Evolutionary conservation across 2,888 invertebrate genomes (phyloP), one percentile per base, ranked within the genome.

Genomic region (Priocnemis perturbator): DNA sequence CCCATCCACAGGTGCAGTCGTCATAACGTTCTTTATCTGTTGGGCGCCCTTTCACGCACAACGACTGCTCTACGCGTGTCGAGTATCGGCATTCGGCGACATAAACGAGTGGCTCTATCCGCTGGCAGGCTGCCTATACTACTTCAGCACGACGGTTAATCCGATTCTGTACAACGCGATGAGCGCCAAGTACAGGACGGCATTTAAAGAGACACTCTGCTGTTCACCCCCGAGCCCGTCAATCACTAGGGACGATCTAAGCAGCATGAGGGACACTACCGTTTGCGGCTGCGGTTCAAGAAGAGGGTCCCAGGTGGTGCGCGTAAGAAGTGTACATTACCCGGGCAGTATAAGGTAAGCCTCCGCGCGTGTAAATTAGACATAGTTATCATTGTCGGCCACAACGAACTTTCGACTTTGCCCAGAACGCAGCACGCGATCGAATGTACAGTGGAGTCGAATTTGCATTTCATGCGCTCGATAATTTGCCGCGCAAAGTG

Each of bases 11-110:
- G 98, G 95, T 81, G 96, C 96, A 2, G 97, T 98, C 44, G 97
- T 98, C 70, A 91, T 97, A 21, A 95, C 96, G 14, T 98, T 98
- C 91, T 97, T 97, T 91, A 91, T 97, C 20, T 97, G 97, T 90
- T 98, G 97, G 97, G 96, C 97, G 0, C 98, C 98, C 23, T 98
- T 97, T 91, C 97, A 98, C 90, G 93, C 95, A 78, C 98, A 98
- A 89, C 91, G 98, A 3, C 91, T 98, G 60, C 93, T 96, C 89
- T 95, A 93, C 87, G 92, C 95, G 82, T 90, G 91, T 68, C 86
- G 92, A 21, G 90, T 91, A 61, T 85, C 88, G 0, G 90, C 92
- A 83, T 93, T 92, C 88, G 91, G 91, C 85, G 89, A 91, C 74
- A 91, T 95, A 82, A 95, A 95, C 88, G 93, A 94, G 81, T 94